Conservation (phyloP, 1,140 invertebrate species). For the Ctenoplectra terminalis region DNA sequence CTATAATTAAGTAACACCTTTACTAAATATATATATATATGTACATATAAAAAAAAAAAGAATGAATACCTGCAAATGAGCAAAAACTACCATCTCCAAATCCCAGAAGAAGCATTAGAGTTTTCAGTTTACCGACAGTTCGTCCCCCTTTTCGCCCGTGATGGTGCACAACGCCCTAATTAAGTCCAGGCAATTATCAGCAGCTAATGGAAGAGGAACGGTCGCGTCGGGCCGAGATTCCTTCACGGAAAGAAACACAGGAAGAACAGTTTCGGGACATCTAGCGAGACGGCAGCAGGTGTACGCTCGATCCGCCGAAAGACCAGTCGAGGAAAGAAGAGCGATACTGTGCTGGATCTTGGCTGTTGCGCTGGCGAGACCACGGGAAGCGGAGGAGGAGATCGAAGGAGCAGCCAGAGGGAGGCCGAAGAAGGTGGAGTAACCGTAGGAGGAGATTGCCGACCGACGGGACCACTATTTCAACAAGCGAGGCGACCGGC, state of each 20-base stretch:
- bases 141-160: constrained; percentile 30
- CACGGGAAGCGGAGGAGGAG: constrained; percentile 34
- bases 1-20: no score
- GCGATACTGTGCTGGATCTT: background rate
- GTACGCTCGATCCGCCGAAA: constrained; percentile 50
- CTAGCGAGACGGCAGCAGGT: constrained; percentile 52
- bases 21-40: no score
- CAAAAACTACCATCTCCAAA: background rate
- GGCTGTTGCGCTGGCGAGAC: background rate
- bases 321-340: constrained; percentile 11
- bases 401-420: constrained; percentile 15
- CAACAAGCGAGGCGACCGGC: constrained; percentile 67
- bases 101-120: background rate
- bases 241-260: constrained; percentile 40
- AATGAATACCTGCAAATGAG: background rate
- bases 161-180: constrained; percentile 37
- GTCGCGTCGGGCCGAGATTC: constrained; percentile 41
- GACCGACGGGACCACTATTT: constrained; percentile 71
- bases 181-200: constrained; percentile 49
- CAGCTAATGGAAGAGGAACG: constrained; percentile 48
- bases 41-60: no score
- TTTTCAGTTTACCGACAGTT: background rate
- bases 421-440: constrained; percentile 51
- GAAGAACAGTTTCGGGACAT: constrained; percentile 43
- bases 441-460: constrained; percentile 64